Base-by-base conservation (phyloP, 2,113 vertebrate genomes). In the Podarcis raffonei region DNA sequence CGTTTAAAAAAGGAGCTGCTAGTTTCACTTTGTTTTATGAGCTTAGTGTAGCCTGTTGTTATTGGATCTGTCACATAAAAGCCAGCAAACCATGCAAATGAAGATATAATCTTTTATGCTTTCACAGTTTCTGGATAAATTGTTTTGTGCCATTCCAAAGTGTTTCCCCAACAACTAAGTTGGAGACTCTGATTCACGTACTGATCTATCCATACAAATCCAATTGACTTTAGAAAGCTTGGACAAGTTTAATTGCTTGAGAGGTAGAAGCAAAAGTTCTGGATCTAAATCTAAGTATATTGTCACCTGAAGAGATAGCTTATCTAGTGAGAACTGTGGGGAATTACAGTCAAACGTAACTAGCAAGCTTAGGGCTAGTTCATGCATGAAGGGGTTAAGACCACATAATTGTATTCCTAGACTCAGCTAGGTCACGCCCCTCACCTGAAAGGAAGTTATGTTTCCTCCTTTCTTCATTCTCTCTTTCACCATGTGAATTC, bases 11-110 rank as follows among this genome's bases (percentile, higher is more conserved):
- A 97, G 71, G 96, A 96, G 96, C 96, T 94, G 95, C 96, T 97
- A 95, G 94, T 96, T 94, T 96, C 95, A 96, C 96, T 97, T 96
- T 96, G 95, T 96, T 97, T 97, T 97, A 97, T 95, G 94, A 93
- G 93, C 91, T 96, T 91, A 16, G 89, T 59, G 68, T 95, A 96
- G 96, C 94, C 91, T 90, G 89, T 95, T 96, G 96, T 97, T 96
- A 96, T 94, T 95, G 91, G 95, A 95, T 95, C 95, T 97, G 96
- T 93, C 96, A 97, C 96, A 97, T 97, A 97, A 97, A 97, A 97
- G 91, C 89, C 93, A 97, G 95, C 94, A 96, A 97, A 95, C 95
- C 96, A 95, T 97, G 95, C 93, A 96, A 97, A 96, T 95, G 96
- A 96, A 97, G 96, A 96, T 95, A 95, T 69, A 95, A 95, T 96